Conservation (phyloP, 92 coral and sea anemone genomes). For the Epizoanthus rinbou region DNA sequence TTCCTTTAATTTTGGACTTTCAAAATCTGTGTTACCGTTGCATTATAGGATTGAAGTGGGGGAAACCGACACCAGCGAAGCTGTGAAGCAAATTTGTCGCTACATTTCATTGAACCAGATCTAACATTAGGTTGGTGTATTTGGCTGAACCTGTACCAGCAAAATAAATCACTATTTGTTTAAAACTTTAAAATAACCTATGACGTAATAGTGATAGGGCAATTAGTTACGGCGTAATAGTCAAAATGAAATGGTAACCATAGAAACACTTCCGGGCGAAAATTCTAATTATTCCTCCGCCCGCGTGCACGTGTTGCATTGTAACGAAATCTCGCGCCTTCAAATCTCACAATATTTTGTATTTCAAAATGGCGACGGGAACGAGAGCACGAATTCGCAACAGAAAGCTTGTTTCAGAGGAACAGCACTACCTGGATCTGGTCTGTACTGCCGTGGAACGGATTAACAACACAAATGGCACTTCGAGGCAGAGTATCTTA, state of each 20-base stretch:
- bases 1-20: no score
- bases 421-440: constrained; percentile 29
- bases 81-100: no score
- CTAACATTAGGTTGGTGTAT: no score
- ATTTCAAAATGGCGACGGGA: constrained; percentile 22
- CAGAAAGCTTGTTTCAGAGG: not conserved
- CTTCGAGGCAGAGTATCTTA: constrained; percentile 75
- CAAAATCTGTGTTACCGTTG: no score
- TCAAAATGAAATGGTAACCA: not conserved
- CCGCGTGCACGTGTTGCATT: constrained; percentile 13
- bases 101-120: no score
- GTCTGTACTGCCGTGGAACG: constrained; percentile 68
- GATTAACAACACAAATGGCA: constrained; percentile 54
- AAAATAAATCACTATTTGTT: no score
- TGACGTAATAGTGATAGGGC: no score
- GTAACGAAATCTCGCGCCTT: not conserved
- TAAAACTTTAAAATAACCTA: no score
- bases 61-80: no score
- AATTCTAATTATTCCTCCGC: not conserved
- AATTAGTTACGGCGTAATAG: no score
- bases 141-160: no score
- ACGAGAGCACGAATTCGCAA: not conserved
- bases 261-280: not conserved
- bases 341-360: not conserved
- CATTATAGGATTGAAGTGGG: no score